Conservation (phyloP, 92 coral and sea anemone species). For the Heliopora coerulea region DNA sequence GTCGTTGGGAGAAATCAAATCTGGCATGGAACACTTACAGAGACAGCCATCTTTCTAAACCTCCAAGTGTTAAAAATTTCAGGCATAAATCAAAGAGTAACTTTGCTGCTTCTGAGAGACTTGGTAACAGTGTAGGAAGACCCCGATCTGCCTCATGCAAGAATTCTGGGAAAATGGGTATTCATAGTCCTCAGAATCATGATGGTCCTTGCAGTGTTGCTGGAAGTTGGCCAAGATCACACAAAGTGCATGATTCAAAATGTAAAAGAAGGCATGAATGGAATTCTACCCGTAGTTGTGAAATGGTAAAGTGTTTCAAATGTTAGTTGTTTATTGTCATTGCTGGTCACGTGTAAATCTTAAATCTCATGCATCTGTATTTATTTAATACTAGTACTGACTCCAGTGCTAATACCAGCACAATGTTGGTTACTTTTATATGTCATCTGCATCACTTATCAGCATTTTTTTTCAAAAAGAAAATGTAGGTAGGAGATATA, state of each 20-base stretch:
- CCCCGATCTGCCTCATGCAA: slow-evolving; percentile 19
- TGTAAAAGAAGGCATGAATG: background rate
- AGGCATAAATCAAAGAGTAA: slow-evolving; percentile 26
- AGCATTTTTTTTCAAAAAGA: no score
- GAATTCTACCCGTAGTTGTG: background rate
- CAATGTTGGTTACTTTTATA: no score
- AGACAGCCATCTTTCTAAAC: slow-evolving; percentile 77
- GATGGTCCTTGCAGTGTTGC: background rate
- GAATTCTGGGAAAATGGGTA: background rate
- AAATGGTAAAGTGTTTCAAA: slow-evolving; percentile 28
- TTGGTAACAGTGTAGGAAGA: background rate
- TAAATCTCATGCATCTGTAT: no score
- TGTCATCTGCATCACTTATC: no score
- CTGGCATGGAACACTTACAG: slow-evolving; percentile 82
- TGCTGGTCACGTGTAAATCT: no score
- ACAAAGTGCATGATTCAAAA: slow-evolving; percentile 18
- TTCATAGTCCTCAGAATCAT: background rate
- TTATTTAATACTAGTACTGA: no score
- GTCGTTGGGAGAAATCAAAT: slow-evolving; percentile 91
- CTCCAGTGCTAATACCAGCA: no score
- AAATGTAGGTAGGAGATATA: no score
- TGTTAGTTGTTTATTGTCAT: no score
- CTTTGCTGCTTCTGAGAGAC: background rate
- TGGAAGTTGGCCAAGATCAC: slow-evolving; percentile 25
- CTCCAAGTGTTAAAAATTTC: slow-evolving; percentile 53